Conservation (phyloP, 2,113 vertebrate species). For the Vanacampus margaritifer region DNA sequence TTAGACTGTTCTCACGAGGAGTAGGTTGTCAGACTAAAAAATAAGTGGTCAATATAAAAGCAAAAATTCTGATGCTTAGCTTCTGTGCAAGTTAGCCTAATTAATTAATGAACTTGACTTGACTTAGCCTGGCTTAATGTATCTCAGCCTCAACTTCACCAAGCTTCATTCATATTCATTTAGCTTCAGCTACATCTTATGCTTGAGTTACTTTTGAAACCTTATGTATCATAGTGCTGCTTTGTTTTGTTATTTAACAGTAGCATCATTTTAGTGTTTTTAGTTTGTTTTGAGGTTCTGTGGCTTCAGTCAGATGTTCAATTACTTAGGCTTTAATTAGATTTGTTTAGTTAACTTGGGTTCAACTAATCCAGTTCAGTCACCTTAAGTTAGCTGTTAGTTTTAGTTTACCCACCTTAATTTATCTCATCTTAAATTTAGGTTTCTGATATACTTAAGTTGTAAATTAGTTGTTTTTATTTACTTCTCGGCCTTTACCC, state of each 20-base stretch:
- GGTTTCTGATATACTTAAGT: no score
- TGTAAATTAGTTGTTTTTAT: no score
- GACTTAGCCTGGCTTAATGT: neutral
- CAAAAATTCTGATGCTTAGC: neutral
- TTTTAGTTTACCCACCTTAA: neutral
- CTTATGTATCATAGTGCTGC: neutral
- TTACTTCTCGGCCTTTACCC: no score
- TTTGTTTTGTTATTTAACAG: neutral
- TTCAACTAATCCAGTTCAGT: no score
- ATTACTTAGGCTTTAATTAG: neutral
- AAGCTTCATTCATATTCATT: neutral
- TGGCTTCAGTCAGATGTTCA: neutral
- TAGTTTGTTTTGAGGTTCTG: neutral
- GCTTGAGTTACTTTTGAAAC: neutral
- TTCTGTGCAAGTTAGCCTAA: neutral
- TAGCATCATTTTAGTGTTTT: neutral
- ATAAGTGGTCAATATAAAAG: neutral
- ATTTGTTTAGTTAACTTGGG: neutral
- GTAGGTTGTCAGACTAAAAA: neutral
- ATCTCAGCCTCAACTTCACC: neutral
- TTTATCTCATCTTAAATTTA: no score
- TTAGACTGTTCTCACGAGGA: neutral
- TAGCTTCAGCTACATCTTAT: neutral
- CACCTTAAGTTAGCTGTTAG: no score
- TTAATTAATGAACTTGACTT: neutral